A percentile compares a stretch with the other conserved stretches of the same genome.
phyloP scores from a whole-genome alignment of 2,888 invertebrate species.

The Papilio demoleus region DNA sequence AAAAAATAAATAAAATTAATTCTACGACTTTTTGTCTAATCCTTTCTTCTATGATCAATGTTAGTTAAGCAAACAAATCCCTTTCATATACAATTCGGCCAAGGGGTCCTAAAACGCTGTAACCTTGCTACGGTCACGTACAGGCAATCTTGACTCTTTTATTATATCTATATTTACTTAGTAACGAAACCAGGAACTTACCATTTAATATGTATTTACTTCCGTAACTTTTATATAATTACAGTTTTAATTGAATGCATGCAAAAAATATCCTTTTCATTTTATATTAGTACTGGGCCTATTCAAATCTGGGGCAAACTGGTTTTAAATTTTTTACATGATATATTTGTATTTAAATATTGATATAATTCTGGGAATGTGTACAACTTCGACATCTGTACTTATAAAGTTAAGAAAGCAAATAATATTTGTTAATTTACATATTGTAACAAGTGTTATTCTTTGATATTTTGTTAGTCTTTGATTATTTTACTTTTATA shows the following conservation, averaged over 20 bases:
- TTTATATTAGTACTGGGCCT: background rate
- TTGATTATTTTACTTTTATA: too few species aligned
- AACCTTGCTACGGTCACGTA: constrained; percentile 23
- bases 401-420: too few species aligned
- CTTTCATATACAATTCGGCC: background rate
- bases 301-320: background rate
- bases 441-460: too few species aligned
- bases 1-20: too few species aligned
- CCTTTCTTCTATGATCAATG: background rate
- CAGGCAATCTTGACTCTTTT: background rate
- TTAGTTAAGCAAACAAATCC: constrained; percentile 14
- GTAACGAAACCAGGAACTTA: background rate
- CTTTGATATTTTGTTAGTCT: too few species aligned
- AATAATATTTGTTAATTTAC: too few species aligned
- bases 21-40: background rate
- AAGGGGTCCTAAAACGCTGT: constrained; percentile 19
- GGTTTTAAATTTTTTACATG: background rate
- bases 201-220: background rate
- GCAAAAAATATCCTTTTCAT: background rate
- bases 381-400: too few species aligned
- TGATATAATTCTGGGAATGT: background rate
- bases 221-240: background rate
- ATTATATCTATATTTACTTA: constrained; percentile 3
- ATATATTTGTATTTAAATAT: background rate
- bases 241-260: background rate